Percentiles rank a stretch among this genome's conserved stretches.
phyloP scores from a whole-genome alignment of 53 echinoderm and acorn worm genomes.

The Hippasteria phrygiana region DNA sequence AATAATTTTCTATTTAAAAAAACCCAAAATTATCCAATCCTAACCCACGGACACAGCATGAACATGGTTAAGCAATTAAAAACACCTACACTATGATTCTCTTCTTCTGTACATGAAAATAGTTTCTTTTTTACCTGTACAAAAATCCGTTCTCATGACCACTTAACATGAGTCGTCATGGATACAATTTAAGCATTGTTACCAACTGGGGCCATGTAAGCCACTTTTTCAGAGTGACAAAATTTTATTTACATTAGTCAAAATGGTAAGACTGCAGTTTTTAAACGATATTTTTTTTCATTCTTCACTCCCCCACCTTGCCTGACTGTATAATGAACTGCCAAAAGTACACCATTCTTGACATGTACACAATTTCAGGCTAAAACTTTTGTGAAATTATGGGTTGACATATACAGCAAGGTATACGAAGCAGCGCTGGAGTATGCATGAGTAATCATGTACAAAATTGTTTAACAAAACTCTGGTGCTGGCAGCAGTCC shows the following conservation, averaged over 20 bases:
- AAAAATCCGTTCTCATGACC: slow-evolving; percentile 17
- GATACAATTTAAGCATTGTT: neutral
- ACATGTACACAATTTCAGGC: too few species aligned
- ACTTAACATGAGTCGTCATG: neutral
- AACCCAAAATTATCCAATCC: neutral
- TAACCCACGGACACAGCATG: slow-evolving; percentile 6
- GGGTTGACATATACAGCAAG: too few species aligned
- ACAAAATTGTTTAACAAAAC: too few species aligned
- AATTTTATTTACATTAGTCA: neutral
- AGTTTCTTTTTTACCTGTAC: slow-evolving; percentile 43
- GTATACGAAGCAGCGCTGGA: too few species aligned
- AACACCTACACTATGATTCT: slow-evolving; percentile 35
- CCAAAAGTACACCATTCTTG: too few species aligned
- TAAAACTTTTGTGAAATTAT: too few species aligned
- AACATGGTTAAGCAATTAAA: slow-evolving; percentile 28
- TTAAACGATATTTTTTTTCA: neutral
- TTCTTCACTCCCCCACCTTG: too few species aligned
- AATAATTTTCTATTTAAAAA: neutral
- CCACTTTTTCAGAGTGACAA: neutral
- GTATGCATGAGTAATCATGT: too few species aligned
- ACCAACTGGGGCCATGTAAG: neutral
- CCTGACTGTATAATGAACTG: too few species aligned
- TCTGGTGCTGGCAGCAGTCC: too few species aligned
- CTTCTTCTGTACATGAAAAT: slow-evolving; percentile 67
- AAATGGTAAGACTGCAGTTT: slow-evolving; percentile 26